Evolutionary conservation across 2,888 invertebrate genomes (phyloP).

Genomic region (Acrobasis repandana): DNA sequence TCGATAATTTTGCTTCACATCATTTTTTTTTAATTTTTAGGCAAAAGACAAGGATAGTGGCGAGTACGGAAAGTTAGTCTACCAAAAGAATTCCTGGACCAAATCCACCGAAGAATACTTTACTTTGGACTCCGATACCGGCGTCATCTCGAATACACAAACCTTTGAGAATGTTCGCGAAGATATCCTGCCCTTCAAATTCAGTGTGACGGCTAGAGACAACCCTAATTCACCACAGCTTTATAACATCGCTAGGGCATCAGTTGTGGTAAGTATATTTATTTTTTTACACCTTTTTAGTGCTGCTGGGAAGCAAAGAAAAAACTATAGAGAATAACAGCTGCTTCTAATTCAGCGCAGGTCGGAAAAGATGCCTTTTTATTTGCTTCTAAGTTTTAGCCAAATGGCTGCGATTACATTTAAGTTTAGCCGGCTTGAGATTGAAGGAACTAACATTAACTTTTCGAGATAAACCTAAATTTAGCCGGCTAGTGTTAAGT

Average conservation of each 20-base stretch:
- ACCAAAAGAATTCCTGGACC: constrained; percentile 80
- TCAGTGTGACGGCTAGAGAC: constrained; percentile 88
- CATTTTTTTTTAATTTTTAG: constrained; percentile 51
- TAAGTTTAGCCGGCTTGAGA: too few relatives aligned
- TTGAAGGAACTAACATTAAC: too few relatives aligned
- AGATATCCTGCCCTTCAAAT: constrained; percentile 87
- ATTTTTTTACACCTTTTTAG: not conserved
- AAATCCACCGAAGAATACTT: constrained; percentile 85
- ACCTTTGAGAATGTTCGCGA: constrained; percentile 86
- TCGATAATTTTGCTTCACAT: not conserved
- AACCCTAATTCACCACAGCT: constrained; percentile 86
- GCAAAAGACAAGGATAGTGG: constrained; percentile 95
- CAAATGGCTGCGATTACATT: too few relatives aligned
- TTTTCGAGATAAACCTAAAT: too few relatives aligned
- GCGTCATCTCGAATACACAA: constrained; percentile 88
- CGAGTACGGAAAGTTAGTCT: constrained; percentile 90
- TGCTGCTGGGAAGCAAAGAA: too few relatives aligned
- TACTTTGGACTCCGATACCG: constrained; percentile 87
- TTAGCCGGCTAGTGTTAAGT: too few relatives aligned
- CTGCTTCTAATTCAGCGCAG: not conserved
- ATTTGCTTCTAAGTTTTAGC: too few relatives aligned
- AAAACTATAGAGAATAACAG: not conserved
- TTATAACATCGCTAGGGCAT: constrained; percentile 84
- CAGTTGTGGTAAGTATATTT: constrained; percentile 41
- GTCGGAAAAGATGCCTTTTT: too few relatives aligned